These are phyloP conservation scores for Xanthorhoe spadicearia DNA, from an alignment of 2,888 invertebrate genomes.

Conservation along the genomic window DNA sequence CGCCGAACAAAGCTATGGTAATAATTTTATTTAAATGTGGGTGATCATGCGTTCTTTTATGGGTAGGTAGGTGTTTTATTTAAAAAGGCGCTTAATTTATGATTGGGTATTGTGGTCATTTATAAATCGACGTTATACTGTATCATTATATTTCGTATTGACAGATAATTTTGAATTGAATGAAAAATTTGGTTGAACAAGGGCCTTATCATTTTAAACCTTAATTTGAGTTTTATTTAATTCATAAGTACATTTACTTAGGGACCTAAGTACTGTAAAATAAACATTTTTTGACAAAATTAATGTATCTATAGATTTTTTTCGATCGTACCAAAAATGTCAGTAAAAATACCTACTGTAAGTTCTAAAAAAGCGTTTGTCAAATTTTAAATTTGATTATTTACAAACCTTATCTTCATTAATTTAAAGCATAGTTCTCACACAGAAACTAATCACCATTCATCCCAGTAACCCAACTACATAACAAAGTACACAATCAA, in stretches of 20 bases:
- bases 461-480: constrained; percentile 40
- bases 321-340: no score
- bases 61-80: constrained; percentile 53
- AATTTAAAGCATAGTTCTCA: constrained; percentile 25
- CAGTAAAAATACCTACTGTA: no score
- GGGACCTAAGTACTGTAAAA: neutral
- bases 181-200: neutral
- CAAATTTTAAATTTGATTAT: neutral
- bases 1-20: constrained; percentile 65
- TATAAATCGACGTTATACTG: constrained; percentile 43
- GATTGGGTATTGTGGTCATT: constrained; percentile 54
- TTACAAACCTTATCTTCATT: neutral
- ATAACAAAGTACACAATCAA: constrained; percentile 52
- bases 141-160: constrained; percentile 36
- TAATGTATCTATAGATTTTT: neutral
- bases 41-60: constrained; percentile 59
- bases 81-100: constrained; percentile 61
- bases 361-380: no score
- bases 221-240: neutral
- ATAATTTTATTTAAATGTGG: constrained; percentile 74
- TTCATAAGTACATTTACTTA: neutral
- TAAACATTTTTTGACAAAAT: neutral
- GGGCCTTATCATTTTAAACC: neutral
- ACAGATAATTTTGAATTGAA: constrained; percentile 26
- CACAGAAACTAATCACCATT: constrained; percentile 35